phyloP scores from a whole-genome alignment of 2,113 vertebrate species.

The Xyrauchen texanus region DNA sequence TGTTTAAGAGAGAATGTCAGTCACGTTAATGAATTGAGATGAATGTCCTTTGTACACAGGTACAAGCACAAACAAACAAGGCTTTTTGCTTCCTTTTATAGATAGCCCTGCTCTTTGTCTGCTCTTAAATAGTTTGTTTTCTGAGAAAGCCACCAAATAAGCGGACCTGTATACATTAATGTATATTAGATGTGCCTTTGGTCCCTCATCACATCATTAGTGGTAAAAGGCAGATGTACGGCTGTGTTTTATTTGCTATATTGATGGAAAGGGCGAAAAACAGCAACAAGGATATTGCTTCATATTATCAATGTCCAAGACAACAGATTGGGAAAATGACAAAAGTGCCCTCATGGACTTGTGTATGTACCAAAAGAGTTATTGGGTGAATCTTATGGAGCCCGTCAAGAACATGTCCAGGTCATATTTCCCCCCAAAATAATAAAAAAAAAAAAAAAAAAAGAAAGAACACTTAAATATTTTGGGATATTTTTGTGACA shows the following conservation, averaged over 20 bases:
- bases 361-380: too few relatives aligned
- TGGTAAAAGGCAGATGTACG: conserved; percentile 13
- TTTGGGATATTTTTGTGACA: too few relatives aligned
- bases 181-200: conserved; percentile 5
- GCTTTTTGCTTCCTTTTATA: conserved; percentile 56
- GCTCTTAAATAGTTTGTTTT: not conserved
- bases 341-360: too few relatives aligned
- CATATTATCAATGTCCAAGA: not conserved
- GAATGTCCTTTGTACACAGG: conserved; percentile 74
- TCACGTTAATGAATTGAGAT: conserved; percentile 79
- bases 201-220: conserved; percentile 1
- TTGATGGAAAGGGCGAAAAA: too few relatives aligned
- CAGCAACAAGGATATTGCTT: too few relatives aligned
- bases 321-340: not conserved
- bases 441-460: too few relatives aligned
- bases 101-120: not conserved
- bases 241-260: not conserved
- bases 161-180: not conserved
- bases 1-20: not conserved
- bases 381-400: too few relatives aligned
- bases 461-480: too few relatives aligned
- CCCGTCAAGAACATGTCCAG: too few relatives aligned
- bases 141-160: not conserved
- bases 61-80: conserved; percentile 80
- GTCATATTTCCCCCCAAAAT: too few relatives aligned